Evolutionary conservation across 2,888 invertebrate species (phyloP).

Genomic region (Catocala nupta): DNA sequence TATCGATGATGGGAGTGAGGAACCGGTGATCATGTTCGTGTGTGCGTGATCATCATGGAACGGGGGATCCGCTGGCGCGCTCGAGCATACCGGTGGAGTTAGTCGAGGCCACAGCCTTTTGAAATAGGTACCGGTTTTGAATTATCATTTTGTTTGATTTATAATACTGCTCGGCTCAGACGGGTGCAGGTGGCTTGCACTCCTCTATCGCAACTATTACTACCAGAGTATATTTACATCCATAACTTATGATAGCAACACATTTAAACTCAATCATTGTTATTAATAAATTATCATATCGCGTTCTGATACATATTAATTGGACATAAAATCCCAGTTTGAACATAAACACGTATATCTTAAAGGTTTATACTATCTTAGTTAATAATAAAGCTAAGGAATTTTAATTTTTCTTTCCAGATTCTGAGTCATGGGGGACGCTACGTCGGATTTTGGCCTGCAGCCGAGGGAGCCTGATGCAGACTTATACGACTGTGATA

Average conservation of each 20-base stretch:
- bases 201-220: slow-evolving; percentile 40
- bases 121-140: slow-evolving; percentile 86
- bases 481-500: slow-evolving; percentile 46
- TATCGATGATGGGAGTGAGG: slow-evolving; percentile 65
- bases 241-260: slow-evolving; percentile 32
- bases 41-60: slow-evolving; percentile 72
- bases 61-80: slow-evolving; percentile 75
- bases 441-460: slow-evolving; percentile 36
- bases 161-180: slow-evolving; percentile 68
- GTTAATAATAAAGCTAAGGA: neutral
- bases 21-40: slow-evolving; percentile 54
- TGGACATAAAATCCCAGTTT: too few species aligned
- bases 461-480: slow-evolving; percentile 40
- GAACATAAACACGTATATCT: too few species aligned
- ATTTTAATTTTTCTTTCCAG: slow-evolving; percentile 58
- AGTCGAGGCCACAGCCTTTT: slow-evolving; percentile 81
- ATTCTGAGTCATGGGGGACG: slow-evolving; percentile 62
- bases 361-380: too few species aligned
- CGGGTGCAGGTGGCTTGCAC: slow-evolving; percentile 69
- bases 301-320: too few species aligned
- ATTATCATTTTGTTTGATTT: slow-evolving; percentile 86
- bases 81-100: slow-evolving; percentile 75
- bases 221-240: slow-evolving; percentile 36
- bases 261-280: slow-evolving; percentile 7
- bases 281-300: slow-evolving; percentile 2